These are phyloP conservation scores for Marisa cornuarietis DNA, from an alignment of 1,140 invertebrate genomes.

Conservation along the genomic window DNA sequence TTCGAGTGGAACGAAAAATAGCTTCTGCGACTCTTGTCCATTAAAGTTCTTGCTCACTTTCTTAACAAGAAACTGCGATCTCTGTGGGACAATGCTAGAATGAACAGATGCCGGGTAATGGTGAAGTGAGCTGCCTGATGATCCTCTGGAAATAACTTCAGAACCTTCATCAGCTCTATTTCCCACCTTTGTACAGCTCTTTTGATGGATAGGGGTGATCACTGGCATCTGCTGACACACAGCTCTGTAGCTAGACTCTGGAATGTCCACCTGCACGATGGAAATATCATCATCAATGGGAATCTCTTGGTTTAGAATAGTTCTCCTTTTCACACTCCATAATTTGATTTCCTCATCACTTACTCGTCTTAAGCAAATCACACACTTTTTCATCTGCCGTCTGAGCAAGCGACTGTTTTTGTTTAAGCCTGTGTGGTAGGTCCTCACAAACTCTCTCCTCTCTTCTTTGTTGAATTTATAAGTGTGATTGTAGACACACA, in stretches of 20 bases:
- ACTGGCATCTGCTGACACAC: constrained; percentile 14
- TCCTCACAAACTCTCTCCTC: constrained; percentile 39
- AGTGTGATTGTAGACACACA: constrained; percentile 34
- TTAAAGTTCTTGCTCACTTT: constrained; percentile 26
- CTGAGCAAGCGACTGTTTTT: constrained; percentile 37
- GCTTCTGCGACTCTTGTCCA: constrained; percentile 3
- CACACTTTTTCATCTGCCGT: constrained; percentile 33
- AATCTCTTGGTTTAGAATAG: constrained; percentile 22
- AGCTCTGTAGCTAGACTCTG: constrained; percentile 13
- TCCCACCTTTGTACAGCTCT: too few species aligned
- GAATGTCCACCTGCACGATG: constrained; percentile 35
- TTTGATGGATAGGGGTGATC: background rate
- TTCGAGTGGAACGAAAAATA: constrained; percentile 5
- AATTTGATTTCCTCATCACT: constrained; percentile 37
- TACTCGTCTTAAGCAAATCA: constrained; percentile 38
- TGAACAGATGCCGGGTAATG: background rate
- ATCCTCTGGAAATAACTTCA: too few species aligned
- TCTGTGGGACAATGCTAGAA: background rate
- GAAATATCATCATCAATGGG: constrained; percentile 37
- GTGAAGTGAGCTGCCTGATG: background rate
- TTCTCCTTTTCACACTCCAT: constrained; percentile 34
- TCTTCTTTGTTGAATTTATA: constrained; percentile 47
- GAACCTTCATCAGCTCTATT: too few species aligned
- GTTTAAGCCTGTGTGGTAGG: constrained; percentile 44
- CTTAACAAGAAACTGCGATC: constrained; percentile 21